Evolutionary conservation across 2,797 vertebrate genomes (phyloP).

Genomic region (Melanotaenia trifasciata): DNA sequence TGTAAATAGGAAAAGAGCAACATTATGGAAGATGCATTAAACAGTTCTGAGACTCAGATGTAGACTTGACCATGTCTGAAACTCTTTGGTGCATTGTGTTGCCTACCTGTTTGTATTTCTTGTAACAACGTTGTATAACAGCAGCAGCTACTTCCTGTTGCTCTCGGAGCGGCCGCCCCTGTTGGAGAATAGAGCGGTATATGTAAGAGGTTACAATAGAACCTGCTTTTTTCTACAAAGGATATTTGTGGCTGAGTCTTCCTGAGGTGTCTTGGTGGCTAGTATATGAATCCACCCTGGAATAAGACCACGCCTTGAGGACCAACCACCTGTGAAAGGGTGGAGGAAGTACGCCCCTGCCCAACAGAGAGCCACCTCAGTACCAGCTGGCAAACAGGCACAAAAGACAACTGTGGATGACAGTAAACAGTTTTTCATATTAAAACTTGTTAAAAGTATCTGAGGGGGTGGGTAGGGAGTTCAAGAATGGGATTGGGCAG

Average conservation of each 20-base stretch:
- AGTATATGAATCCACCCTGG: slow-evolving; percentile 52
- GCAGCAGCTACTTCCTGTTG: slow-evolving; percentile 98
- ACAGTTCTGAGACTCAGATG: background rate
- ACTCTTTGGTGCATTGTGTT: background rate
- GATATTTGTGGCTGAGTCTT: slow-evolving; percentile 58
- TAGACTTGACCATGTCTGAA: slow-evolving; percentile 5
- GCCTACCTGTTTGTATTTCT: slow-evolving; percentile 99
- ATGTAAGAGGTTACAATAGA: slow-evolving; percentile 69
- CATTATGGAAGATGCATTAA: slow-evolving; percentile 47
- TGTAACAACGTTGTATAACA: slow-evolving; percentile 98
- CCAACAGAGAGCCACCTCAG: slow-evolving; percentile 55
- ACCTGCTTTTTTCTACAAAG: slow-evolving; percentile 52
- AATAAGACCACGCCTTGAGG: slow-evolving; percentile 47
- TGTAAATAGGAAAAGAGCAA: slow-evolving; percentile 81
- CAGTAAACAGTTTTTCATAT: slow-evolving; percentile 75
- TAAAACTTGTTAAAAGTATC: slow-evolving; percentile 72
- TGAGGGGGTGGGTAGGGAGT: slow-evolving; percentile 43
- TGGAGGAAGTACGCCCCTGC: slow-evolving; percentile 48
- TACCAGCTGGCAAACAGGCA: slow-evolving; percentile 67
- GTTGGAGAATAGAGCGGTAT: slow-evolving; percentile 68
- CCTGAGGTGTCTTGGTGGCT: slow-evolving; percentile 50
- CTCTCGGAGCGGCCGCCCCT: slow-evolving; percentile 95
- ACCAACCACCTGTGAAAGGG: slow-evolving; percentile 42
- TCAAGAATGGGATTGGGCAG: slow-evolving; percentile 56
- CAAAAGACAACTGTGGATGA: slow-evolving; percentile 74